Evolutionary conservation across 2,888 invertebrate species (phyloP).

Genomic region (Plebejus argus): DNA sequence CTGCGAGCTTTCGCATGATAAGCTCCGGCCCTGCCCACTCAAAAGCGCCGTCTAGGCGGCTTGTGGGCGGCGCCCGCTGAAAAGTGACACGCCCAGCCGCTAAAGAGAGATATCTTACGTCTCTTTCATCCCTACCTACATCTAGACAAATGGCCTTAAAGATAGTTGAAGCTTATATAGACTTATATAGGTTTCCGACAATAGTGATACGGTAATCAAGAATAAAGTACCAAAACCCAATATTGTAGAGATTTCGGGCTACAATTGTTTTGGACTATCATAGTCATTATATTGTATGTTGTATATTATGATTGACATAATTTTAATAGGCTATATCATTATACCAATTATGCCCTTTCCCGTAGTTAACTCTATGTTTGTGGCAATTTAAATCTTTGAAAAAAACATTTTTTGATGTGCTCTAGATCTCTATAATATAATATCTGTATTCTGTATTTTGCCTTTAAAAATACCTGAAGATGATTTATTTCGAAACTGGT

Average conservation of each 20-base stretch:
- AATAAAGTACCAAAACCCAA: neutral
- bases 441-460: too few species aligned
- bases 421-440: too few species aligned
- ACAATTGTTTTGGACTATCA: too few species aligned
- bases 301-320: too few species aligned
- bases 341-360: too few species aligned
- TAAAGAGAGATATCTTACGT: slow-evolving; percentile 62
- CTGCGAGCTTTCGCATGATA: slow-evolving; percentile 55
- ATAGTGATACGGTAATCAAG: neutral
- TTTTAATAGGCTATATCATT: too few species aligned
- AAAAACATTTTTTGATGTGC: too few species aligned
- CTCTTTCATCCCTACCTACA: slow-evolving; percentile 4
- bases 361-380: too few species aligned
- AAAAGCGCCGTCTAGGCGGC: slow-evolving; percentile 60
- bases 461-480: too few species aligned
- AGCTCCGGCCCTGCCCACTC: slow-evolving; percentile 65
- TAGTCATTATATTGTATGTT: too few species aligned
- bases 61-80: slow-evolving; percentile 66
- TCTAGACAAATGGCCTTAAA: neutral
- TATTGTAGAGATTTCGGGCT: neutral
- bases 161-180: neutral
- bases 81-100: slow-evolving; percentile 77
- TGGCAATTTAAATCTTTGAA: too few species aligned
- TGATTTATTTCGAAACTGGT: too few species aligned
- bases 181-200: neutral